Conservation (phyloP, 2,888 invertebrate species). For the Panzeria rudis region DNA sequence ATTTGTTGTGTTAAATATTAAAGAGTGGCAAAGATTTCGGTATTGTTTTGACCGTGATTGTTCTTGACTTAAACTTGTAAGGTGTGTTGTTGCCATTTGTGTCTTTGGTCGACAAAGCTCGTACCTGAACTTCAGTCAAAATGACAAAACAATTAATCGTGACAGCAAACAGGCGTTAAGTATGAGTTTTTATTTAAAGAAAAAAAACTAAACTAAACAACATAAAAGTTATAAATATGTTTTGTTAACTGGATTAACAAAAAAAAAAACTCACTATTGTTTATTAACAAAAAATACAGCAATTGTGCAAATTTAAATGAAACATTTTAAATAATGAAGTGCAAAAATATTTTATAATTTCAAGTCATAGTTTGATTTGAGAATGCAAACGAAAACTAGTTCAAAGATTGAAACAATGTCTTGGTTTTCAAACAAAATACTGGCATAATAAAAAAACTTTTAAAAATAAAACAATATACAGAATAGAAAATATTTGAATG, state of each 20-base stretch:
- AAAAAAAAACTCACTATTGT: constrained; percentile 5
- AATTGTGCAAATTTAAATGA: constrained; percentile 43
- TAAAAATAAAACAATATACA: not conserved
- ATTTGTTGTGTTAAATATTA: constrained; percentile 36
- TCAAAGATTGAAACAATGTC: not conserved
- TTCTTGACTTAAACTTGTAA: constrained; percentile 58
- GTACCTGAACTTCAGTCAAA: constrained; percentile 71
- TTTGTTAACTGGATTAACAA: constrained; percentile 27
- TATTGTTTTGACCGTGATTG: constrained; percentile 62
- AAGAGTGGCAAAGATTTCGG: constrained; percentile 43
- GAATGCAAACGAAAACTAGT: constrained; percentile 7
- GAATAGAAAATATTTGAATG: too few species aligned
- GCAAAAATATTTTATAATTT: constrained; percentile 34
- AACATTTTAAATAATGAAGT: constrained; percentile 45
- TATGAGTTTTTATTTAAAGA: constrained; percentile 24
- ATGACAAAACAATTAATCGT: constrained; percentile 72
- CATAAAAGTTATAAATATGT: constrained; percentile 59
- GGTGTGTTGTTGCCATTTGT: constrained; percentile 55
- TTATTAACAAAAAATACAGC: constrained; percentile 13
- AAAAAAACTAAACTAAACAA: not conserved
- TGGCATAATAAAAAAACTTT: not conserved
- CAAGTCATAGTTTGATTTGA: not conserved
- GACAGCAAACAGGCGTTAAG: constrained; percentile 72
- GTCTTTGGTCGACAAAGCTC: constrained; percentile 16
- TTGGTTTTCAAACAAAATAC: not conserved